A percentile compares a stretch with the other conserved stretches of the same genome.
Evolutionary conservation across 2,888 invertebrate species (phyloP).

Genomic region (Taphrorychus bicolor): DNA sequence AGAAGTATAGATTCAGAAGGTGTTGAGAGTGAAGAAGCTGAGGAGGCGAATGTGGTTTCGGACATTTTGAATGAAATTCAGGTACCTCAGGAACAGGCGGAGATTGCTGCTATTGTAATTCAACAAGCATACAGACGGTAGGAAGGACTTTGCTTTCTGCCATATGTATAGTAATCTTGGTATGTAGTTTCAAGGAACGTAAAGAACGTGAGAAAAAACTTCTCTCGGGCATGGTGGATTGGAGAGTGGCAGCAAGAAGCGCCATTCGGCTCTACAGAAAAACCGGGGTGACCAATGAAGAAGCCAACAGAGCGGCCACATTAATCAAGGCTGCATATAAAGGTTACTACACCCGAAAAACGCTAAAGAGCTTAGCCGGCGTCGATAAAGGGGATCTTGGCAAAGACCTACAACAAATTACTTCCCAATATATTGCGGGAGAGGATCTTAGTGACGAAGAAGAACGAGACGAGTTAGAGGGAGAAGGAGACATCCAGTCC

Average conservation of each 20-base stretch:
- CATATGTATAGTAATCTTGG: background rate
- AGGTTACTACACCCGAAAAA: slow-evolving; percentile 57
- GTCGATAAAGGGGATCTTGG: too few relatives aligned
- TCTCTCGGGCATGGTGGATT: slow-evolving; percentile 56
- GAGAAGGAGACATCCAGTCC: background rate
- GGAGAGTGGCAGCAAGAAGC: slow-evolving; percentile 57
- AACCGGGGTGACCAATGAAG: slow-evolving; percentile 55
- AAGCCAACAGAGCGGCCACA: slow-evolving; percentile 57
- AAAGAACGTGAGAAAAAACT: slow-evolving; percentile 50
- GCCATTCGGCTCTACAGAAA: slow-evolving; percentile 55
- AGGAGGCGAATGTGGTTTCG: slow-evolving; percentile 49
- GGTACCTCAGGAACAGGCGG: slow-evolving; percentile 50
- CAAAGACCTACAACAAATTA: slow-evolving; percentile 9
- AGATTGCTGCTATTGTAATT: slow-evolving; percentile 54
- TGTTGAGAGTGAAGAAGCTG: slow-evolving; percentile 29
- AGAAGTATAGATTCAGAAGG: slow-evolving; percentile 31
- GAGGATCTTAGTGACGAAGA: background rate
- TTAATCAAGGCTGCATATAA: slow-evolving; percentile 59
- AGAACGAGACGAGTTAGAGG: background rate
- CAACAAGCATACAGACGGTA: slow-evolving; percentile 51
- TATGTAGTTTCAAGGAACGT: slow-evolving; percentile 45
- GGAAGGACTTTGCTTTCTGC: too few relatives aligned
- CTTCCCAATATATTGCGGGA: background rate
- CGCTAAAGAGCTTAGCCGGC: too few relatives aligned
- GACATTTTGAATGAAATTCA: slow-evolving; percentile 49